Evolutionary conservation across 1,140 invertebrate genomes (phyloP).

Genomic region (Zaprionus vittiger): DNA sequence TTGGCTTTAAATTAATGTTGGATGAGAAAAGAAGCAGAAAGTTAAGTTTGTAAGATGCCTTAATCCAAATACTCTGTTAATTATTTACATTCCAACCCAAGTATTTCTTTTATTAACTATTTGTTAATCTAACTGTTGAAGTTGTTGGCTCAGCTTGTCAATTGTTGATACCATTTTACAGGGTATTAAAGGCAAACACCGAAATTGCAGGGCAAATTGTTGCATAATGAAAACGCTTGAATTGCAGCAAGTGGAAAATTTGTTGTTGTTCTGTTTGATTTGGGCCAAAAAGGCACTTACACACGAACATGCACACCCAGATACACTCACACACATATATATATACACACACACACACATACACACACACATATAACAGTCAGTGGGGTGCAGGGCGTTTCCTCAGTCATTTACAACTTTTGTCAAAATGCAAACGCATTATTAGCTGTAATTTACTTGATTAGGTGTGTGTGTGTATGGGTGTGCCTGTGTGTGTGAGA

Average conservation of each 20-base stretch:
- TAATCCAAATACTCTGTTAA: neutral
- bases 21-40: no score
- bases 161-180: neutral
- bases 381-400: slow-evolving; percentile 3
- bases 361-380: neutral
- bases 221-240: slow-evolving; percentile 48
- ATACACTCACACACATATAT: neutral
- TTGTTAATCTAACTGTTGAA: neutral
- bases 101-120: neutral
- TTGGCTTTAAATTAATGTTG: no score
- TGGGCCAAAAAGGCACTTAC: slow-evolving; percentile 15
- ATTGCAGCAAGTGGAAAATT: slow-evolving; percentile 25
- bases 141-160: neutral
- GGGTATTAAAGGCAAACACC: slow-evolving; percentile 17
- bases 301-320: neutral
- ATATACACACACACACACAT: neutral
- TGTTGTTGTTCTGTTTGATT: slow-evolving; percentile 19
- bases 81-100: neutral
- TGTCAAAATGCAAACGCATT: slow-evolving; percentile 46
- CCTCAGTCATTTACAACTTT: slow-evolving; percentile 30
- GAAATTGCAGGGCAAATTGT: slow-evolving; percentile 35
- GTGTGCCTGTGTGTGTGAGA: slow-evolving; percentile 3
- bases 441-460: slow-evolving; percentile 48
- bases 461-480: slow-evolving; percentile 22
- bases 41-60: no score